phyloP scores from a whole-genome alignment of 2,797 vertebrate species.

The Nyctibius grandis region DNA sequence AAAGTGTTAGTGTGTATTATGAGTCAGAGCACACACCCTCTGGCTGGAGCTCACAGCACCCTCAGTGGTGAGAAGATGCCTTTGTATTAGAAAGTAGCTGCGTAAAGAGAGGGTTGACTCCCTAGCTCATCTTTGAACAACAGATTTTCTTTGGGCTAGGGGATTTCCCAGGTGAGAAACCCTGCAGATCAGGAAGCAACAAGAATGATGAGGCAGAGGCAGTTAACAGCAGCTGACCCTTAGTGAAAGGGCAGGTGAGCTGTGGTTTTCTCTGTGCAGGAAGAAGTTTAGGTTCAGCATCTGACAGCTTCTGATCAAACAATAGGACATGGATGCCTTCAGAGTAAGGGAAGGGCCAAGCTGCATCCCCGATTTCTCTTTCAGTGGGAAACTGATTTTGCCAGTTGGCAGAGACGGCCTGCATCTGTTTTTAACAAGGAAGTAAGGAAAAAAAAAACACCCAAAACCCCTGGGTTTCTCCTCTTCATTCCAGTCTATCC shows the following conservation, averaged over 20 bases:
- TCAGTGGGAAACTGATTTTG: neutral
- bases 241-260: neutral
- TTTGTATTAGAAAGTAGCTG: neutral
- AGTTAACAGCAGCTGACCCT: neutral
- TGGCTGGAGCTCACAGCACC: neutral
- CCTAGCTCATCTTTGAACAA: neutral
- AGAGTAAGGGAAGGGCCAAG: neutral
- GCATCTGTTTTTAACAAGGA: neutral
- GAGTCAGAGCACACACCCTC: neutral
- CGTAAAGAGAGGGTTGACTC: neutral
- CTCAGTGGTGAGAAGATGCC: neutral
- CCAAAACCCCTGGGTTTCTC: neutral
- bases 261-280: neutral
- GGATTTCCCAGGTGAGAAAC: neutral
- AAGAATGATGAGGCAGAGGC: neutral
- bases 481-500: neutral
- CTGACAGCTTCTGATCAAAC: neutral
- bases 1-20: neutral
- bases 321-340: neutral
- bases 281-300: neutral
- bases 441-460: neutral
- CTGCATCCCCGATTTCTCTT: neutral
- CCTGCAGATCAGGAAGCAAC: neutral
- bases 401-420: neutral
- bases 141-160: neutral